A percentile compares a stretch with the other conserved stretches of the same genome.
phyloP scores from a whole-genome alignment of 1,140 invertebrate genomes.

The Bombus picipes region DNA sequence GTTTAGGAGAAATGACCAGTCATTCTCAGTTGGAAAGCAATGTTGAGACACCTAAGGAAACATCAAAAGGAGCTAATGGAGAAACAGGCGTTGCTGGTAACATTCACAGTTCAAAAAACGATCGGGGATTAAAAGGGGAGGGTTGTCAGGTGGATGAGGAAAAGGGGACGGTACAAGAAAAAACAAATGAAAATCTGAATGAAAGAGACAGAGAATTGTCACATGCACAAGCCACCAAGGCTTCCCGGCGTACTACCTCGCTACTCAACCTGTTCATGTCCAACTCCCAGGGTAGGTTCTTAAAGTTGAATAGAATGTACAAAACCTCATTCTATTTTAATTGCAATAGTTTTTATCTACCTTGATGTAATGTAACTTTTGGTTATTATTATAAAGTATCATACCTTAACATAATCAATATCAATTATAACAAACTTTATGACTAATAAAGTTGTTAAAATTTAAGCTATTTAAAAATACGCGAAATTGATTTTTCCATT shows the following conservation, averaged over 20 bases:
- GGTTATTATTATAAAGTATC: background rate
- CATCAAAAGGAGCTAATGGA: constrained; percentile 79
- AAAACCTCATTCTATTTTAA: constrained; percentile 47
- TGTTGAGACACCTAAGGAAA: constrained; percentile 74
- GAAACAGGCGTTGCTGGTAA: constrained; percentile 82
- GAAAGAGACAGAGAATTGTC: constrained; percentile 77
- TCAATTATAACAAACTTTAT: background rate
- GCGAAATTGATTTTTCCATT: background rate
- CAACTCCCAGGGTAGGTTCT: constrained; percentile 92
- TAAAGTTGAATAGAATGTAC: constrained; percentile 60
- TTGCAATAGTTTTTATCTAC: constrained; percentile 55
- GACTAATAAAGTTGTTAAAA: background rate
- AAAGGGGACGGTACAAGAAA: constrained; percentile 78
- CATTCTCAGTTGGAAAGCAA: constrained; percentile 70
- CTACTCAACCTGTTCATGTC: constrained; percentile 97
- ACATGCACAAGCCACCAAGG: constrained; percentile 85
- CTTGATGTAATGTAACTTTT: constrained; percentile 44
- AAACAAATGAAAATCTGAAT: constrained; percentile 70
- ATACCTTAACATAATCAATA: background rate
- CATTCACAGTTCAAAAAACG: constrained; percentile 79
- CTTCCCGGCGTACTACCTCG: constrained; percentile 95
- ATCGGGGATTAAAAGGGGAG: constrained; percentile 78
- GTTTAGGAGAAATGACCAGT: constrained; percentile 76
- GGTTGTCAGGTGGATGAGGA: constrained; percentile 74
- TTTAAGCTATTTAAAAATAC: background rate